Conservation (phyloP, 1,140 invertebrate genomes). For the Bombus fervidus region DNA sequence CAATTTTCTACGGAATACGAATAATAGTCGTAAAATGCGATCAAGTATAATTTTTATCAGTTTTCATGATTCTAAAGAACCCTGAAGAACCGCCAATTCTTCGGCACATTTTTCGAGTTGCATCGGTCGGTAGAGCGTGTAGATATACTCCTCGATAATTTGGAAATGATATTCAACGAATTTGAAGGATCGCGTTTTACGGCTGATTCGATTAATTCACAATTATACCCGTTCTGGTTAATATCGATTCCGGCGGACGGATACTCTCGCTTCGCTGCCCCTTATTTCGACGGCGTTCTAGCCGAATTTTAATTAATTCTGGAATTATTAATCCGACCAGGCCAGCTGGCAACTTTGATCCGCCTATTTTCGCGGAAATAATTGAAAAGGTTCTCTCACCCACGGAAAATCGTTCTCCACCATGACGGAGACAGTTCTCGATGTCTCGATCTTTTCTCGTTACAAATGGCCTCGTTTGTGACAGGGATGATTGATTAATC, state of each 20-base stretch:
- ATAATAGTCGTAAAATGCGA: too few relatives aligned
- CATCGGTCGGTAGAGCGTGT: not conserved
- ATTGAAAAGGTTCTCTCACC: constrained; percentile 42
- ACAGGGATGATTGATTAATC: not conserved
- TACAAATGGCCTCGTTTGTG: not conserved
- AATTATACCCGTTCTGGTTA: constrained; percentile 29
- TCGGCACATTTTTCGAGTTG: not conserved
- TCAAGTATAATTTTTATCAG: too few relatives aligned
- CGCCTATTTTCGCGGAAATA: constrained; percentile 39
- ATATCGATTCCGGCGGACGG: constrained; percentile 29
- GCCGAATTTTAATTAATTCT: constrained; percentile 54
- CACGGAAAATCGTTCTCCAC: not conserved
- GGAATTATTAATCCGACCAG: constrained; percentile 47
- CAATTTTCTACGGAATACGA: too few relatives aligned
- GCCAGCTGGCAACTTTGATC: constrained; percentile 39
- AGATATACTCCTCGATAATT: not conserved
- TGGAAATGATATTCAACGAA: constrained; percentile 30
- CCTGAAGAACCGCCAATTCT: too few relatives aligned
- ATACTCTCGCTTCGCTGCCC: constrained; percentile 38
- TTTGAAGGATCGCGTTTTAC: constrained; percentile 34
- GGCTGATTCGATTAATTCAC: constrained; percentile 51
- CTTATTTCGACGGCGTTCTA: constrained; percentile 34
- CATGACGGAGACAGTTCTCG: not conserved
- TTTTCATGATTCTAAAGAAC: too few relatives aligned
- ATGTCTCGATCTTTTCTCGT: not conserved